Base-by-base conservation (phyloP, 2,888 invertebrate genomes). In the Oligia strigilis region DNA sequence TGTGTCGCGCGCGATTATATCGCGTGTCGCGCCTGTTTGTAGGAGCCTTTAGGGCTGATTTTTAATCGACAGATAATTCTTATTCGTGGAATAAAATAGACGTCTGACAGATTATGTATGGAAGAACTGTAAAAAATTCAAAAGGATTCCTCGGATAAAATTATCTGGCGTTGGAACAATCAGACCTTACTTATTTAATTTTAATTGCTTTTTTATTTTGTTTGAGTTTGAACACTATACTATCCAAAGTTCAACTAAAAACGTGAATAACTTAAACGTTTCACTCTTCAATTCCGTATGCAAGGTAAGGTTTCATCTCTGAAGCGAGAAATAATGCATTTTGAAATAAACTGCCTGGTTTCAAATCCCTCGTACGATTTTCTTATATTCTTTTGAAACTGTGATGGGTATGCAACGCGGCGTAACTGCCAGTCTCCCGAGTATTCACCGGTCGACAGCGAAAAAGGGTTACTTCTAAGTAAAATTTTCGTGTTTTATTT, bases 321-420 rank as follows among this genome's bases (percentile, higher is more conserved):
- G 36, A 64, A 52, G 58, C 65, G 23, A 66, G n/a, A 65, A 83
- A 58, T 77, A 81, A 66, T 71, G 83, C 65, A 78, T 71, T 81
- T 77, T 71, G 8, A 40, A 82, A 77, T 69, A 83, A 78, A 55
- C 65, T 66, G 14, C 13, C 64, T 43, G 40, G 36, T 43, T 64
- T 66, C 4, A 62, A 77, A 83, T 46, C n/a, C n/a, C 46, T 46
- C 4, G 40, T 23, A 52, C 11, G 58, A 66, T 58, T 78, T 64
- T 69, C 23, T 69, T 64, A 1, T 17, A 78, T 78, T 67, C 81
- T 72, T 78, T 72, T 72, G 23, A 62, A 72, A 72, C n/a, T 62
- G 8, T 67, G 62, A 58, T 66, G n/a, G 43, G 14, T 78, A 17
- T 14, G 67, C 36, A 69, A 70, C 43, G 64, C 14, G 14, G 64